Evolutionary conservation across 2,888 invertebrate genomes (phyloP).

Genomic region (Oscheius myriophilus): DNA sequence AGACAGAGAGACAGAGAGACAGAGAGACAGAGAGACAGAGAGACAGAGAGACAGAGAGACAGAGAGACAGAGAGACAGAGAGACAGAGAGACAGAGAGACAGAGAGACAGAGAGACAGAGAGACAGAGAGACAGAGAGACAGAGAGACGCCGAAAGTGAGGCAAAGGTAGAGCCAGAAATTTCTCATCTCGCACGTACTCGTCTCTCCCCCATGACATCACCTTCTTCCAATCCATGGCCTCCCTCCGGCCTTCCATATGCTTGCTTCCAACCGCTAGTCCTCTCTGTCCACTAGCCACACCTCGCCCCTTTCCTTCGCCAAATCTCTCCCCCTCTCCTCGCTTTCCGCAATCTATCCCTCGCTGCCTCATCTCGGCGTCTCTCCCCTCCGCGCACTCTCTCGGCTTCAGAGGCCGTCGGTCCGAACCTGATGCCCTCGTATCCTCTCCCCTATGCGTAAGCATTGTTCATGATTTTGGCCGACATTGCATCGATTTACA

Average conservation of each 20-base stretch:
- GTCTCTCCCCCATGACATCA: too few relatives aligned
- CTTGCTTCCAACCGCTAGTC: neutral
- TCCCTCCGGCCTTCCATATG: too few relatives aligned
- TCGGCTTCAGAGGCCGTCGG: neutral
- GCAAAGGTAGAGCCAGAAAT: too few relatives aligned
- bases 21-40: neutral
- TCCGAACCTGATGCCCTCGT: slow-evolving; percentile 18
- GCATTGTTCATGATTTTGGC: slow-evolving; percentile 19
- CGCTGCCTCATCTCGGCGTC: slow-evolving; percentile 6
- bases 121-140: too few relatives aligned
- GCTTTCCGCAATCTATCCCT: neutral
- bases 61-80: slow-evolving; percentile 6
- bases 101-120: neutral
- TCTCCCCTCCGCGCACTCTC: slow-evolving; percentile 6
- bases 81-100: slow-evolving; percentile 3
- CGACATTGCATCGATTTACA: slow-evolving; percentile 8
- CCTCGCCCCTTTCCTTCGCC: neutral
- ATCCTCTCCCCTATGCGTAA: slow-evolving; percentile 8
- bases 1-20: too few relatives aligned
- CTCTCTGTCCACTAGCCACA: slow-evolving; percentile 1
- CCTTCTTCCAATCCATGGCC: too few relatives aligned
- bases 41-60: slow-evolving; percentile 10
- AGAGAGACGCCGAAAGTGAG: too few relatives aligned
- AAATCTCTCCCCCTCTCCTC: neutral
- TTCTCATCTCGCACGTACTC: too few relatives aligned